Conservation (phyloP, 2,888 invertebrate species). For the Cataglyphis rosenhaueri region DNA sequence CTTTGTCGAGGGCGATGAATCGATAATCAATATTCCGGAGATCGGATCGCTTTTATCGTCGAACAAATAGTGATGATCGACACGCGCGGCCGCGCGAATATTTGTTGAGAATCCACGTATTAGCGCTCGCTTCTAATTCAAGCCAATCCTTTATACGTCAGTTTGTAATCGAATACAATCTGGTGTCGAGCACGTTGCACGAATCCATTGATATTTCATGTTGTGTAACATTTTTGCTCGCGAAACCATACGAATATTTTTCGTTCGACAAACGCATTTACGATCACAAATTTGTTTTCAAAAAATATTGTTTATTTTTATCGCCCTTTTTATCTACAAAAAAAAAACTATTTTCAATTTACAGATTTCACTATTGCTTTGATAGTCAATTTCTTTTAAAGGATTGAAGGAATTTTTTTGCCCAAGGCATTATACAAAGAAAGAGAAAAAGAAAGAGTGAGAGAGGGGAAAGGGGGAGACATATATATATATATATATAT, state of each 20-base stretch:
- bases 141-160: slow-evolving; percentile 6
- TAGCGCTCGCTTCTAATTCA: slow-evolving; percentile 25
- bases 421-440: too few relatives aligned
- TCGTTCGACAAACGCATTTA: neutral
- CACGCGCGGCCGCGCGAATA: slow-evolving; percentile 33
- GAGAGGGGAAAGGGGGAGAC: too few relatives aligned
- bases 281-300: neutral
- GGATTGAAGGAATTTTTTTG: neutral
- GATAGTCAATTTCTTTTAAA: neutral
- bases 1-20: slow-evolving; percentile 31
- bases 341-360: neutral
- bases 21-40: slow-evolving; percentile 27
- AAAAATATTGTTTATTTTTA: slow-evolving; percentile 20
- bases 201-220: slow-evolving; percentile 9
- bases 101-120: slow-evolving; percentile 40
- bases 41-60: slow-evolving; percentile 36
- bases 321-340: neutral
- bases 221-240: slow-evolving; percentile 19
- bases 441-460: too few relatives aligned
- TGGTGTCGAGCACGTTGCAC: slow-evolving; percentile 25
- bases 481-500: too few relatives aligned
- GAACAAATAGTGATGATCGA: slow-evolving; percentile 50
- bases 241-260: slow-evolving; percentile 20
- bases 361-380: neutral
- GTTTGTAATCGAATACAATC: slow-evolving; percentile 32